phyloP scores from a whole-genome alignment of 2,797 vertebrate genomes.

The Selene dorsalis region DNA sequence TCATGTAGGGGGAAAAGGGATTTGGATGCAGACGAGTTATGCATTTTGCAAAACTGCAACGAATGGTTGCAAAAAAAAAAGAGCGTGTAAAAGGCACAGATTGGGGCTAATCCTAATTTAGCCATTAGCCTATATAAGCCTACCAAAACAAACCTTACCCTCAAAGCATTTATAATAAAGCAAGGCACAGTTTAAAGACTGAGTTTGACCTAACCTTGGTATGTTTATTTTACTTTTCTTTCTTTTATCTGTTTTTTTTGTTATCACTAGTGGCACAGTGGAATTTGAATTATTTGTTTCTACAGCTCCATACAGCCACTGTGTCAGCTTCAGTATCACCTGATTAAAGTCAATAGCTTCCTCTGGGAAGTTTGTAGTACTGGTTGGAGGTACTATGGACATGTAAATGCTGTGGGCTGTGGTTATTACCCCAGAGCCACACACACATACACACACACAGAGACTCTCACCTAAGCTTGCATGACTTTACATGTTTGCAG shows the following conservation, averaged over 20 bases:
- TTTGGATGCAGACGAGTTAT: no score
- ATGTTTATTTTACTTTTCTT: no score
- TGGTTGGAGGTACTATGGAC: slow-evolving; percentile 2
- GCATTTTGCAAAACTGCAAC: neutral
- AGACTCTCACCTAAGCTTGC: neutral
- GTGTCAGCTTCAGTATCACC: neutral
- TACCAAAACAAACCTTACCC: neutral
- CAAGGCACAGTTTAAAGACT: neutral
- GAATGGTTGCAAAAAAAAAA: neutral
- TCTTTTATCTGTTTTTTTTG: no score
- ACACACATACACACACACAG: no score
- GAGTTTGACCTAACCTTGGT: neutral
- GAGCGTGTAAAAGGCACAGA: neutral
- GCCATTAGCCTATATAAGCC: neutral
- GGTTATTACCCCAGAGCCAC: slow-evolving; percentile 17
- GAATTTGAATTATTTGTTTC: neutral
- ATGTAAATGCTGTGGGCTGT: slow-evolving; percentile 40
- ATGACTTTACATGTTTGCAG: neutral
- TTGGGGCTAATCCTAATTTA: slow-evolving; percentile 29
- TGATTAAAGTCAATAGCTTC: neutral
- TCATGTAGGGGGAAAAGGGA: neutral
- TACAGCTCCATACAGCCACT: neutral
- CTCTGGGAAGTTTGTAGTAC: neutral
- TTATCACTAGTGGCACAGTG: neutral
- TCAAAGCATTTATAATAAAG: neutral